Conservation (phyloP, 2,888 invertebrate genomes). For the Monoplex corrugatus region DNA sequence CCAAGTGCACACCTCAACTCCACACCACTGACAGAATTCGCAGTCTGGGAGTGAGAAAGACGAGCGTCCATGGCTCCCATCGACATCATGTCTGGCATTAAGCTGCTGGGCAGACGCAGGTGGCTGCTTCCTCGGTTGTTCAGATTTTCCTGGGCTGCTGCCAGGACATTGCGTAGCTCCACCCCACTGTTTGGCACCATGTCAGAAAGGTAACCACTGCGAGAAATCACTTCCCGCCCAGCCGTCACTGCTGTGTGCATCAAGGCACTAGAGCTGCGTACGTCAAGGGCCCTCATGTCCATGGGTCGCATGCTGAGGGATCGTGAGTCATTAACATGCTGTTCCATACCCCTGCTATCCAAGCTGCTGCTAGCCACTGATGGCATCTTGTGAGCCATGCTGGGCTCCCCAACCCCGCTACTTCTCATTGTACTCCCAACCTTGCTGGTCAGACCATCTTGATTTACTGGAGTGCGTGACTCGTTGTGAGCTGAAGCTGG, state of each 20-base stretch:
- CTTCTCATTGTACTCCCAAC: slow-evolving; percentile 15
- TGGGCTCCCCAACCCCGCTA: slow-evolving; percentile 25
- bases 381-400: slow-evolving; percentile 38
- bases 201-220: slow-evolving; percentile 47
- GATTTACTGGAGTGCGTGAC: slow-evolving; percentile 23
- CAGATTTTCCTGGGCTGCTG: slow-evolving; percentile 48
- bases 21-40: slow-evolving; percentile 42
- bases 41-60: slow-evolving; percentile 26
- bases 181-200: slow-evolving; percentile 45
- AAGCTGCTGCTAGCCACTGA: not conserved
- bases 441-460: slow-evolving; percentile 31
- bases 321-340: slow-evolving; percentile 34
- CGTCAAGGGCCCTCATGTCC: slow-evolving; percentile 47
- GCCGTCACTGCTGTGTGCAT: slow-evolving; percentile 44
- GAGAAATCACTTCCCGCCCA: slow-evolving; percentile 45
- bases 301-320: slow-evolving; percentile 41
- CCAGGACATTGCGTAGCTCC: slow-evolving; percentile 47
- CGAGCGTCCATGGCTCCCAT: slow-evolving; percentile 50
- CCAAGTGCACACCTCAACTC: slow-evolving; percentile 46
- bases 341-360: slow-evolving; percentile 24
- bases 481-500: slow-evolving; percentile 24
- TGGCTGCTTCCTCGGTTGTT: slow-evolving; percentile 33
- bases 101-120: slow-evolving; percentile 40
- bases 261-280: slow-evolving; percentile 48
- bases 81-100: slow-evolving; percentile 50